These are phyloP conservation scores for Lutraria rhynchaena DNA, from an alignment of 1,140 invertebrate genomes.

Conservation along the genomic window DNA sequence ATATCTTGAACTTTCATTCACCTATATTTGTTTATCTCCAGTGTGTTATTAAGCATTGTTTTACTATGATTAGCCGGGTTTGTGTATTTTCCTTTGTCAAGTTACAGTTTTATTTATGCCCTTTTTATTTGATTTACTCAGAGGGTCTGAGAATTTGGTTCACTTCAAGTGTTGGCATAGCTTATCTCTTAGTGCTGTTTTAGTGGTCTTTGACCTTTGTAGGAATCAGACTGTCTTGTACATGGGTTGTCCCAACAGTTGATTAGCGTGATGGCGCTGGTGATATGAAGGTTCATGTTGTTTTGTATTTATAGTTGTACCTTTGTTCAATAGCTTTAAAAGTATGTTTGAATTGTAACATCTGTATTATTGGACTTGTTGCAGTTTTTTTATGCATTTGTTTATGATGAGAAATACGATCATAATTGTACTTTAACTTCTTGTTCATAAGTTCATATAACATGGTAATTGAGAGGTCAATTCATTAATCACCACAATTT, in stretches of 20 bases:
- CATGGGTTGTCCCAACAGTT: background rate
- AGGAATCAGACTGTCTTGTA: background rate
- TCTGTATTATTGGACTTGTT: too few relatives aligned
- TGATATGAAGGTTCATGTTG: too few relatives aligned
- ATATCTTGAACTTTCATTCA: constrained; percentile 16
- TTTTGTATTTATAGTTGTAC: too few relatives aligned
- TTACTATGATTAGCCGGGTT: constrained; percentile 14
- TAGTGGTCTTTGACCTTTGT: constrained; percentile 31
- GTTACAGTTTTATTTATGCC: background rate
- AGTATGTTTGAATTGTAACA: too few relatives aligned
- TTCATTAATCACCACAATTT: too few relatives aligned
- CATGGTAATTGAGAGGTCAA: too few relatives aligned
- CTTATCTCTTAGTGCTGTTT: background rate
- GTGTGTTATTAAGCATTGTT: constrained; percentile 15
- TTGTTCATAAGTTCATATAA: too few relatives aligned
- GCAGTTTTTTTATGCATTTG: too few relatives aligned
- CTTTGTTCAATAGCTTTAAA: too few relatives aligned
- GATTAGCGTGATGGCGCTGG: too few relatives aligned
- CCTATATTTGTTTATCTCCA: constrained; percentile 27
- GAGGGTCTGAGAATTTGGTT: background rate
- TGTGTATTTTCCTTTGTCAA: constrained; percentile 23
- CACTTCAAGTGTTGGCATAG: constrained; percentile 14
- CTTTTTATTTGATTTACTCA: constrained; percentile 6
- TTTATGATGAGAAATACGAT: too few relatives aligned
- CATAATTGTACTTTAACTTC: too few relatives aligned